Conservation (phyloP, 1,140 invertebrate genomes). For the Zaprionus kolodkinae region DNA sequence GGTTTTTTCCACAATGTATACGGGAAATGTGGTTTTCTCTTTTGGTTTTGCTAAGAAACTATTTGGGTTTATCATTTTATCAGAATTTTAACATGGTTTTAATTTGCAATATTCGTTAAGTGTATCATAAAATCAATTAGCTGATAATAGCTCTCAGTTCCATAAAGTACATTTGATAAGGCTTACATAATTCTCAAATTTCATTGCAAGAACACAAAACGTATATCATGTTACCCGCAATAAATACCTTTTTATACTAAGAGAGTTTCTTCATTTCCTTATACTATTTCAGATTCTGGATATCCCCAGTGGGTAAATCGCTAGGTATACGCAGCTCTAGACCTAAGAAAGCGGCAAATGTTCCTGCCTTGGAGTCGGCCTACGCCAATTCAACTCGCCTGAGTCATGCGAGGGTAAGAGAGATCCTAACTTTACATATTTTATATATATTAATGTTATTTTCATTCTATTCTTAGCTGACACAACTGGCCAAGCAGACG, state of each 20-base stretch:
- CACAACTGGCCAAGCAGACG: constrained; percentile 92
- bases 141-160: neutral
- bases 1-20: neutral
- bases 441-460: neutral
- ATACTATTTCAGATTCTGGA: constrained; percentile 88
- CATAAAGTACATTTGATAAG: neutral
- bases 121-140: neutral
- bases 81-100: neutral
- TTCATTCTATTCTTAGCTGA: constrained; percentile 85
- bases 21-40: neutral
- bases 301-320: constrained; percentile 90
- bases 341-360: constrained; percentile 89
- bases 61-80: neutral
- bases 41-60: neutral
- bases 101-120: neutral
- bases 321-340: constrained; percentile 91
- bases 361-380: constrained; percentile 90
- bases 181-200: neutral
- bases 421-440: neutral
- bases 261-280: neutral
- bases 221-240: neutral
- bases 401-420: constrained; percentile 90
- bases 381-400: constrained; percentile 88
- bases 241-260: neutral
- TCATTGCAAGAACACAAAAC: no score